These are phyloP conservation scores for Gambelia wislizenii DNA, from an alignment of 2,797 vertebrate genomes.

Conservation along the genomic window DNA sequence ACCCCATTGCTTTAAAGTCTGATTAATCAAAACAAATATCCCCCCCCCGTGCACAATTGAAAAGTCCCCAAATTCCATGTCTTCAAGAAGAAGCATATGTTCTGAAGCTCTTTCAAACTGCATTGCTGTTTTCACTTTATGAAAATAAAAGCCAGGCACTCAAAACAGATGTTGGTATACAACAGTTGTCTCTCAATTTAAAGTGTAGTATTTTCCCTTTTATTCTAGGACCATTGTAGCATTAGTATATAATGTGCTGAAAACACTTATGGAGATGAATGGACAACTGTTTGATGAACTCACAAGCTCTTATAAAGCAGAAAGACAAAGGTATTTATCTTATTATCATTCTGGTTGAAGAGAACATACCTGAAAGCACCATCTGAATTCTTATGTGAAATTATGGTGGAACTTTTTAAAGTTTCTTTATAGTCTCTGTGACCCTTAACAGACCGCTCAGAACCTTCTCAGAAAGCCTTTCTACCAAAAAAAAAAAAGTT, in stretches of 20 bases:
- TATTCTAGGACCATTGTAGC: conserved; percentile 92
- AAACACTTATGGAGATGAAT: conserved; percentile 98
- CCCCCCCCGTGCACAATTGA: background rate
- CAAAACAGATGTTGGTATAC: background rate
- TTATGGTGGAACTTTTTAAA: background rate
- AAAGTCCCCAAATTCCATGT: background rate
- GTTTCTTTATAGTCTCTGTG: background rate
- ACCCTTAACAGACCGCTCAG: too few species aligned
- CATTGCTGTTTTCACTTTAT: background rate
- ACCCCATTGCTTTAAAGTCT: background rate
- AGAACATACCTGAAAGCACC: fast-evolving
- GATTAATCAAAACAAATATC: background rate
- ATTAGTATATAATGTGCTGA: conserved; percentile 96
- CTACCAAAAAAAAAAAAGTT: background rate
- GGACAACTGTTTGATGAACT: conserved; percentile 95
- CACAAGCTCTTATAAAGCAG: conserved; percentile 94
- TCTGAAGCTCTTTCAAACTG: conserved; percentile 35
- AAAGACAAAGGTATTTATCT: conserved; percentile 87
- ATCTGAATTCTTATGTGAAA: background rate
- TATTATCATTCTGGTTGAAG: background rate
- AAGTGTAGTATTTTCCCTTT: conserved; percentile 37
- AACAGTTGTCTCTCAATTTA: background rate
- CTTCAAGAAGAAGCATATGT: conserved; percentile 29
- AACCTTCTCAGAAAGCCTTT: background rate
- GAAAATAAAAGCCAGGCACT: background rate